Evolutionary conservation across 2,888 invertebrate species (phyloP).

Genomic region (Chrysolina americana): DNA sequence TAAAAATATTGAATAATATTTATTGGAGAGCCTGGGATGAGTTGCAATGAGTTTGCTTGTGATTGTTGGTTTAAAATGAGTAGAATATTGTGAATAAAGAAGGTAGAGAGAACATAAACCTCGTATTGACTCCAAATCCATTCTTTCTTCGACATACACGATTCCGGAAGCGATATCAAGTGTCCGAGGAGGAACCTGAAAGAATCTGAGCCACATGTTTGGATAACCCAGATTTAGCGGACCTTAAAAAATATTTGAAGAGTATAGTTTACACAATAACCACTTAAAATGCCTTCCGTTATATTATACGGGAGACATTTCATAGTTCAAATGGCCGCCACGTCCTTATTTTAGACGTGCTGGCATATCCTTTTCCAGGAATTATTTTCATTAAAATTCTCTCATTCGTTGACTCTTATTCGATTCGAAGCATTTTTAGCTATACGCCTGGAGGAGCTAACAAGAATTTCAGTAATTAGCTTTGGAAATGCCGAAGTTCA

Average conservation of each 20-base stretch:
- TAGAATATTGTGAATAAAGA: too few relatives aligned
- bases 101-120: too few relatives aligned
- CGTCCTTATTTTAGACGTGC: not conserved
- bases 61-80: too few relatives aligned
- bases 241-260: slow-evolving; percentile 12
- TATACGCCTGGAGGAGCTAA: not conserved
- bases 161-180: not conserved
- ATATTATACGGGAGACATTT: not conserved
- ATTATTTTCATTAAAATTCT: slow-evolving; percentile 18
- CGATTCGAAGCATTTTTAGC: not conserved
- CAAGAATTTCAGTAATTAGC: too few relatives aligned
- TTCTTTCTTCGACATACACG: not conserved
- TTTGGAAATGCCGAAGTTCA: too few relatives aligned
- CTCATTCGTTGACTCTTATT: not conserved
- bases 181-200: slow-evolving; percentile 5
- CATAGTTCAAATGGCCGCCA: not conserved
- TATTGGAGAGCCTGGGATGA: too few relatives aligned
- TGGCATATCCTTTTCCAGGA: not conserved
- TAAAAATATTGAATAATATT: too few relatives aligned
- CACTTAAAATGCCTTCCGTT: slow-evolving; percentile 4
- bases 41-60: too few relatives aligned
- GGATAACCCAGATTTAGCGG: not conserved
- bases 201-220: slow-evolving; percentile 3
- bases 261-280: not conserved
- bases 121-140: too few relatives aligned